Conservation (phyloP, 2,888 invertebrate species). For the Endomychus coccineus region DNA sequence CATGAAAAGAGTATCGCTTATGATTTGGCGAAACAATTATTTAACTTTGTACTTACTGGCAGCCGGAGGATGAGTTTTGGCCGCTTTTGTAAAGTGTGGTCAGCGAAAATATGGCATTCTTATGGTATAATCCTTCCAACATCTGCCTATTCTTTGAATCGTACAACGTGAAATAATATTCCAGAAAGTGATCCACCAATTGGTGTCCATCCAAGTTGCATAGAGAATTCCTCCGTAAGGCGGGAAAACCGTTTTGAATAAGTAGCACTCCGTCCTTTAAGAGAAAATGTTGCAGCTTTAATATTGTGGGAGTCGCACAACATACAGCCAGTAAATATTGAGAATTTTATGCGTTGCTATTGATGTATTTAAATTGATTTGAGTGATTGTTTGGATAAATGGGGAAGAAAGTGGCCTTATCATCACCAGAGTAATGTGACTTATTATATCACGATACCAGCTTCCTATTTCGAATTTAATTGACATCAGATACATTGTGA, state of each 20-base stretch:
- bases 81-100: slow-evolving; percentile 38
- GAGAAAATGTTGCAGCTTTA: slow-evolving; percentile 1
- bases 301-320: too few species aligned
- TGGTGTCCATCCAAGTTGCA: slow-evolving; percentile 42
- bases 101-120: slow-evolving; percentile 55
- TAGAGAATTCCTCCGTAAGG: slow-evolving; percentile 48
- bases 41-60: background rate
- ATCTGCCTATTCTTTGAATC: slow-evolving; percentile 51
- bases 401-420: too few species aligned
- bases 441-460: too few species aligned
- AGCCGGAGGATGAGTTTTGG: slow-evolving; percentile 19
- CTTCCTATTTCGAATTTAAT: too few species aligned
- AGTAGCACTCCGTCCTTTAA: slow-evolving; percentile 50
- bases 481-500: too few species aligned
- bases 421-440: too few species aligned
- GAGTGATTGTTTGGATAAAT: too few species aligned
- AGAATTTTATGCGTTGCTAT: too few species aligned
- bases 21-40: background rate
- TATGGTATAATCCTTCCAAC: slow-evolving; percentile 55
- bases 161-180: slow-evolving; percentile 58
- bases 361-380: too few species aligned
- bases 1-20: too few species aligned
- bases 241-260: slow-evolving; percentile 42
- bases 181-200: slow-evolving; percentile 56
- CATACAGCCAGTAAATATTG: too few species aligned